Base-by-base conservation (phyloP, 1,140 invertebrate genomes). In the Sitobion miscanthi region DNA sequence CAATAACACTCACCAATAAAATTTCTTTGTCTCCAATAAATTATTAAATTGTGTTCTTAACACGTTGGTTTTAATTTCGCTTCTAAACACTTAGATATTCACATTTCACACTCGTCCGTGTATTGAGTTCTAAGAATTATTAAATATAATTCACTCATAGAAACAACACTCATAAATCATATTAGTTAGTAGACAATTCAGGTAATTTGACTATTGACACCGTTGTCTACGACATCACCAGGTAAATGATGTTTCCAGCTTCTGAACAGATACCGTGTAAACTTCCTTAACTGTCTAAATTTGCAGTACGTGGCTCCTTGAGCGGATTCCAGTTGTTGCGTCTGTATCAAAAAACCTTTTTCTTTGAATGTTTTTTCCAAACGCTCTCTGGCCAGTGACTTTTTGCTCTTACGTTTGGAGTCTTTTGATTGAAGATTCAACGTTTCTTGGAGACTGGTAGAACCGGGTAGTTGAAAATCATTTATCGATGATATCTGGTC, bases 231-330 rank as follows among this genome's bases (percentile, higher is more conserved):
- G 77, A 98, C 96, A 94, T 97, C 97, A 0, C 97, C 98, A 0
- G 98, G 98, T 38, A 99, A 96, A 95, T 99, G 98, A 95, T 98
- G 98, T 95, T 98, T 98, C 98, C 98, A 99, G 94, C 98, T 98
- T 93, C 98, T 96, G 94, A 98, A 98, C 83, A 99, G 95, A 95
- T 99, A 99, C 52, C 98, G 96, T 0, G 98, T 99, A 94, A 99
- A 99, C 95, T 99, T 99, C 94, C 98, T 96, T 23, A 99, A 95
- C 94, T 99, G 98, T 83, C 98, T 96, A 95, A 99, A 99, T 95
- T 99, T 99, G 95, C 98, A 99, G 94, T 98, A 99, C 0, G 98
- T 98, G 0, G 98, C 98, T 0, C 98, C 98, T 95, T 98, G 98
- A 0, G 98, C 98, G 0, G 98, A 98, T 95, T 98, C 98, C 52